Percentiles rank a stretch among this genome's conserved stretches.
Evolutionary conservation across 2,888 invertebrate species (phyloP).

Genomic region (Limnephilus rhombicus): DNA sequence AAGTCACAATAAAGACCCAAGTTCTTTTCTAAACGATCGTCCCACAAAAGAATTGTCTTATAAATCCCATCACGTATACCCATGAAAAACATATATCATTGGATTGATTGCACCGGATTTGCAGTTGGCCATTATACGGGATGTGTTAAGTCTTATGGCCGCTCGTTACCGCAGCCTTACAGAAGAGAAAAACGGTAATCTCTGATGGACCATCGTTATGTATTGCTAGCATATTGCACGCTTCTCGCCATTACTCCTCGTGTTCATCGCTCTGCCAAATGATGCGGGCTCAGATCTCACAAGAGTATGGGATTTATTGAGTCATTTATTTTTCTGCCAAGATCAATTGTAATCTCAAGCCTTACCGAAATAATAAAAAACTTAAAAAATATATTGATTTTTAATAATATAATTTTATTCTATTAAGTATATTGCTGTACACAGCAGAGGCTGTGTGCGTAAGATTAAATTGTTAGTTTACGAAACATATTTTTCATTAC

Average conservation of each 20-base stretch:
- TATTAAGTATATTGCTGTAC: too few relatives aligned
- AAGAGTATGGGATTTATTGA: conserved; percentile 15
- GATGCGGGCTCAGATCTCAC: conserved; percentile 41
- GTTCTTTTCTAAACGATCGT: conserved; percentile 4
- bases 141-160: conserved; percentile 57
- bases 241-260: neutral
- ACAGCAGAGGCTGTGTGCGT: too few relatives aligned
- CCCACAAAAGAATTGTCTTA: neutral
- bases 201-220: conserved; percentile 59
- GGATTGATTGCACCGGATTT: conserved; percentile 58
- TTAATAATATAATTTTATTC: too few relatives aligned
- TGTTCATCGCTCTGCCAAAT: conserved; percentile 7
- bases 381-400: too few relatives aligned
- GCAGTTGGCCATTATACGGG: conserved; percentile 52
- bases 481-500: neutral
- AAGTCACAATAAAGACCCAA: neutral
- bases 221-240: conserved; percentile 47
- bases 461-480: neutral
- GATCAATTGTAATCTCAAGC: neutral
- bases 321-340: neutral
- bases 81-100: conserved; percentile 30
- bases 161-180: conserved; percentile 57
- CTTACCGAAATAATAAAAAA: neutral
- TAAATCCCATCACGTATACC: conserved; percentile 8
- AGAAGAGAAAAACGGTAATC: conserved; percentile 63